Conservation (phyloP, 2,113 vertebrate species). For the Myrmophylax atrothorax region DNA sequence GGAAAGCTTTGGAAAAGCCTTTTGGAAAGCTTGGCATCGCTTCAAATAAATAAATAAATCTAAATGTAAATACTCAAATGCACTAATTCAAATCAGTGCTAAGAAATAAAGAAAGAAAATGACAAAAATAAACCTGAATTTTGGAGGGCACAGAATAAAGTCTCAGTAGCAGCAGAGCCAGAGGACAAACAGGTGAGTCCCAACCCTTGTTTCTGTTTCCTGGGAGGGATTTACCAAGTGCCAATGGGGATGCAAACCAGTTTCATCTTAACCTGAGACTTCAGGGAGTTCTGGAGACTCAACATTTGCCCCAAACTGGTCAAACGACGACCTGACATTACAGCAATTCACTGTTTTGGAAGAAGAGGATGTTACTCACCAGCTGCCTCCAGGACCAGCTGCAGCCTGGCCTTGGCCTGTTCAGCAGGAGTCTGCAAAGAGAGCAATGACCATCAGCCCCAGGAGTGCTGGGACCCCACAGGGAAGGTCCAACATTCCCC, state of each 20-base stretch:
- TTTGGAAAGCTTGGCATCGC: neutral
- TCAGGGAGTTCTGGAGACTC: neutral
- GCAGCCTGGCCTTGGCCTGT: conserved; percentile 92
- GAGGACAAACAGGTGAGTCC: neutral
- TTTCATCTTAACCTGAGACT: neutral
- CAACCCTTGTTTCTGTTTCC: neutral
- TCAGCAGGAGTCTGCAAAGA: conserved; percentile 89
- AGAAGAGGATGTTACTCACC: conserved; percentile 71
- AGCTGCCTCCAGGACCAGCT: conserved; percentile 93
- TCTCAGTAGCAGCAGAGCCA: neutral
- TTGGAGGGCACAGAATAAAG: neutral
- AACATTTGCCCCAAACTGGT: too few species aligned
- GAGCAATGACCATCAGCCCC: neutral
- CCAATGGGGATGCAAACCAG: rapidly evolving
- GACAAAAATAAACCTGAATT: rapidly evolving
- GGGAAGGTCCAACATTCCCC: rapidly evolving
- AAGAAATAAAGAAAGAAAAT: neutral
- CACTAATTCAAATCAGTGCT: neutral
- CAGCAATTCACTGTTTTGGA: neutral
- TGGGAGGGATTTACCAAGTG: neutral
- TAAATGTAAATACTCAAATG: neutral
- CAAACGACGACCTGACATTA: neutral
- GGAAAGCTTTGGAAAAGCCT: too few species aligned
- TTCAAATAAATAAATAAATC: neutral
- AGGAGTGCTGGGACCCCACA: too few species aligned